Evolutionary conservation across 2,113 vertebrate species (phyloP).

Genomic region (Neomonachus schauinslandi): DNA sequence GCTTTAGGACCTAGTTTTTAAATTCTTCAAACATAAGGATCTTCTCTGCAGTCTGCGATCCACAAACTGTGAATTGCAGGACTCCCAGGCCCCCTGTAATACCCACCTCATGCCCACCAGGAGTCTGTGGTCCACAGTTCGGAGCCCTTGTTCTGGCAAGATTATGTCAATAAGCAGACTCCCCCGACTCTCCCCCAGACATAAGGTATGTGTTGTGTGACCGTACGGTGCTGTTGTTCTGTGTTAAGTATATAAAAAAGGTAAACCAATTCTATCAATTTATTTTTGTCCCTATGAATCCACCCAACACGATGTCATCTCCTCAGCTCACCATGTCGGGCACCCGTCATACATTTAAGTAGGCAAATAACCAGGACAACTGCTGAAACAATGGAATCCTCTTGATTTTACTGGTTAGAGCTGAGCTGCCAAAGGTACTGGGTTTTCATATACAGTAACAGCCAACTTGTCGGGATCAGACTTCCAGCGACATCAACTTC

Average conservation of each 20-base stretch:
- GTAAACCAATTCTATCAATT: not conserved
- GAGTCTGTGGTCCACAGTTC: not conserved
- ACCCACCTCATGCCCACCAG: not conserved
- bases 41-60: not conserved
- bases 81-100: not conserved
- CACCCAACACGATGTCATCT: not conserved
- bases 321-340: not conserved
- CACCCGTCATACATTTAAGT: not conserved
- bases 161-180: not conserved
- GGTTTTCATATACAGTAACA: conserved; percentile 71
- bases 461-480: conserved; percentile 38
- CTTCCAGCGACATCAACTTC: conserved; percentile 53
- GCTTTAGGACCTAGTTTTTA: not conserved
- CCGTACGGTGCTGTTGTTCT: not conserved
- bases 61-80: not conserved
- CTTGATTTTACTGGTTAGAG: conserved; percentile 74
- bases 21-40: not conserved
- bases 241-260: not conserved
- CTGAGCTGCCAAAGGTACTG: conserved; percentile 68
- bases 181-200: not conserved
- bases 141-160: not conserved
- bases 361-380: conserved; percentile 70
- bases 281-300: not conserved
- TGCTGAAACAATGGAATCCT: conserved; percentile 57
- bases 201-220: not conserved